These are phyloP conservation scores for Eleginops maclovinus DNA, from an alignment of 2,113 vertebrate genomes.

Conservation along the genomic window DNA sequence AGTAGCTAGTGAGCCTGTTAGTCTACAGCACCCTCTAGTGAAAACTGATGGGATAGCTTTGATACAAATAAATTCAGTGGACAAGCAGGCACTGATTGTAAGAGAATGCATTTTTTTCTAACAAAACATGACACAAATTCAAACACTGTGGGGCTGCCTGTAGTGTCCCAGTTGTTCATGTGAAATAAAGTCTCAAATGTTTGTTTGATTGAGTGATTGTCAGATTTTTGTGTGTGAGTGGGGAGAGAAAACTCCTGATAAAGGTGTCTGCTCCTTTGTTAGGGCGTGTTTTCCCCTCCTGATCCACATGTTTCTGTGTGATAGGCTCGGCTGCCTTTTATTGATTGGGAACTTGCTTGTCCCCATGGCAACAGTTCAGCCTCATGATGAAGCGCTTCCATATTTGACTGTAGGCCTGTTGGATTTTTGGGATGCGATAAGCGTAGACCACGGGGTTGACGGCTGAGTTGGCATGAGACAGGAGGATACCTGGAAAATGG, in stretches of 20 bases:
- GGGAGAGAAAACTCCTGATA: background rate
- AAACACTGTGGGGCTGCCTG: slow-evolving; percentile 5
- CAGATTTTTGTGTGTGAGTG: background rate
- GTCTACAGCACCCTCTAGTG: slow-evolving; percentile 65
- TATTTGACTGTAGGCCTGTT: slow-evolving; percentile 67
- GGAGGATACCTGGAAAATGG: slow-evolving; percentile 63
- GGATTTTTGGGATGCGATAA: slow-evolving; percentile 76
- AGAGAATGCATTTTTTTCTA: background rate
- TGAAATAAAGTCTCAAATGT: slow-evolving; percentile 10
- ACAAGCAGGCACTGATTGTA: background rate
- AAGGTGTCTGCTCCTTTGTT: slow-evolving; percentile 4
- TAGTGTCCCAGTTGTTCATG: background rate
- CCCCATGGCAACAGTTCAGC: slow-evolving; percentile 34
- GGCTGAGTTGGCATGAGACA: slow-evolving; percentile 77
- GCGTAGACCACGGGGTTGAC: slow-evolving; percentile 79
- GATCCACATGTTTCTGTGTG: slow-evolving; percentile 8
- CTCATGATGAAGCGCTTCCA: slow-evolving; percentile 62
- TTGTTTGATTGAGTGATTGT: background rate
- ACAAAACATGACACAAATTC: background rate
- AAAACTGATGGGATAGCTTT: slow-evolving; percentile 14
- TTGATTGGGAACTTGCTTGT: slow-evolving; percentile 18
- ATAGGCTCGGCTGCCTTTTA: slow-evolving; percentile 31
- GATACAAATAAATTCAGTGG: slow-evolving; percentile 5
- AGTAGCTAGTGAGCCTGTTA: slow-evolving; percentile 24
- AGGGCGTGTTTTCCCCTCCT: slow-evolving; percentile 2